phyloP scores from a whole-genome alignment of 2,113 vertebrate genomes.

The Falco punctatus region DNA sequence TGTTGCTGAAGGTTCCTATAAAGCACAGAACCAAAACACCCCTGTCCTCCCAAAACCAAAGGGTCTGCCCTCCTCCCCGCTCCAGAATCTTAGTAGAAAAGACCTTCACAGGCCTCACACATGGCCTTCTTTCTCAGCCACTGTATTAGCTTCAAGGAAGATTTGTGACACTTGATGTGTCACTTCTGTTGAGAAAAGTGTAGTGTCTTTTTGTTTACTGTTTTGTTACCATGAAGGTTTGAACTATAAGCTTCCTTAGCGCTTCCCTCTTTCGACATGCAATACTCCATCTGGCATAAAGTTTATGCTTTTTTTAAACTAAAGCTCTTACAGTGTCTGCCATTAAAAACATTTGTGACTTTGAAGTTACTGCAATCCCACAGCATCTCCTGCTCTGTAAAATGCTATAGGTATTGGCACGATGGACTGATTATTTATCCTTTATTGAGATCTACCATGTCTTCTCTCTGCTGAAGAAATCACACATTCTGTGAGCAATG shows the following conservation, averaged over 20 bases:
- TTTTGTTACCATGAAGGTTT: not conserved
- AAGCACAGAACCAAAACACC: not conserved
- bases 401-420: not conserved
- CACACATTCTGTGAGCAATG: not conserved
- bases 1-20: not conserved
- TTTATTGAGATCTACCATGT: not conserved
- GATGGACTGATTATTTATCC: not conserved
- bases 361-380: not conserved
- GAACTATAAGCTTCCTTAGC: not conserved
- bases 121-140: not conserved
- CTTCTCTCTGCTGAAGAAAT: not conserved
- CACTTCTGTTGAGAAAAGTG: not conserved
- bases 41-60: not conserved
- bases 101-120: not conserved
- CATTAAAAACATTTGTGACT: not conserved
- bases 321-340: not conserved
- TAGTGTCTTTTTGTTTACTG: not conserved
- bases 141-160: not conserved
- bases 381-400: not conserved
- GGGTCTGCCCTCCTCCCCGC: fast-evolving
- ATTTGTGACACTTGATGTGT: not conserved
- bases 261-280: not conserved
- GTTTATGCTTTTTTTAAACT: not conserved
- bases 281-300: not conserved
- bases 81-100: not conserved